Evolutionary conservation across 1,140 invertebrate genomes (phyloP), one percentile per base, ranked within the genome.

Genomic region (Camponotus floridanus): DNA sequence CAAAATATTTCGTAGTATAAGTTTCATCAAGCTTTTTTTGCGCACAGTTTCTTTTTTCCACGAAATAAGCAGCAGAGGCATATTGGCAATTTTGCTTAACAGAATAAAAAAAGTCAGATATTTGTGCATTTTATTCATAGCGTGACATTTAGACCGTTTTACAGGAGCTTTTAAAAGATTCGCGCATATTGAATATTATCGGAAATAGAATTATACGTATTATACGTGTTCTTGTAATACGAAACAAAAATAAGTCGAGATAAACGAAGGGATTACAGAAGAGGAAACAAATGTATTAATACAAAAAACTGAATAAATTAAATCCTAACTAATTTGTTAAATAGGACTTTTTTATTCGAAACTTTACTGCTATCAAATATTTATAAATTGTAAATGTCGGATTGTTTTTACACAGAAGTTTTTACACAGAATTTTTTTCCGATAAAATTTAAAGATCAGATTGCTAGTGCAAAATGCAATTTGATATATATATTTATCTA

Each of bases 161-260:
- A 21, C 6, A 55, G 42, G 1, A 1, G 18, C 21, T 48, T 71
- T 74, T 57, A 39, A 9, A 21, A 21, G n/a, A 57, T 42, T 80
- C 9, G 15, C 9, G 15, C 18, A 36, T 48, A 45, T 73, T 74
- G 9, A 61, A 83, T 48, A 83, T 83, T 83, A 74, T 73, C n/a
- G 13, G 15, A 74, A 83, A 83, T 45, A 3, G 42, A 83, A 74
- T 83, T 83, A 73, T 57, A 73, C 31, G 36, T 61, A 74, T 26
- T 26, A 26, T 26, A 26, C 26, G 26, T 26, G 26, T 26, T 26
- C 26, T 7, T 13, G n/a, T 11, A 55, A 26, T 18, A 5, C 45
- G 2, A 2, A 83, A 13, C 31, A 2, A 61, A 61, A 74, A 61
- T 74, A 45, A 48, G 11, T 45, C 4, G 15, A 13, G 21, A 59